Conservation (phyloP, 1,140 invertebrate species). For the Alviniconcha marisindica region DNA sequence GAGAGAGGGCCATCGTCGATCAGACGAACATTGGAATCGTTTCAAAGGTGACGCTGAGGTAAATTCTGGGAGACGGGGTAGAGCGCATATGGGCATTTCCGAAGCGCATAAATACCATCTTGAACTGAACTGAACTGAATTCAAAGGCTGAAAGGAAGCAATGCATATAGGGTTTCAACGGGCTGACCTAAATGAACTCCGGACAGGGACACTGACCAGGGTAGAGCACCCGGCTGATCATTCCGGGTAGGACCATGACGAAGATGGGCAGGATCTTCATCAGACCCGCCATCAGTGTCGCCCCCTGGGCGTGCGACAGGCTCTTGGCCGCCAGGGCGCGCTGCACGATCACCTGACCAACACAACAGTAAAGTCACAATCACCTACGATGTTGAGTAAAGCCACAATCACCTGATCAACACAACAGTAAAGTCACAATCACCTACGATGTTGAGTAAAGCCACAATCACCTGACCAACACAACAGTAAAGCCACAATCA, state of each 20-base stretch:
- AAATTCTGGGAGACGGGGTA: no score
- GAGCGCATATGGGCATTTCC: no score
- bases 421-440: background rate
- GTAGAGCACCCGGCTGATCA: no score
- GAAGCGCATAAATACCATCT: no score
- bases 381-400: no score
- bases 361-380: background rate
- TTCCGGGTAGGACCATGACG: constrained; percentile 80
- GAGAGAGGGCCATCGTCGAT: no score
- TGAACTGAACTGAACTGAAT: background rate
- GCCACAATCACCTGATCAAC: constrained; percentile 10
- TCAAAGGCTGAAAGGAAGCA: background rate
- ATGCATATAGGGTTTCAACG: no score
- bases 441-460: no score
- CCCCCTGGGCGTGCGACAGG: constrained; percentile 79
- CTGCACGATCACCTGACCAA: constrained; percentile 79
- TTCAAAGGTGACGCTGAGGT: no score
- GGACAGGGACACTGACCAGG: background rate
- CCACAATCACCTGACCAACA: background rate
- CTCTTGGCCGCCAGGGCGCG: constrained; percentile 78
- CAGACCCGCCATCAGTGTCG: constrained; percentile 78
- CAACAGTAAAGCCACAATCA: background rate
- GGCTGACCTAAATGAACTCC: no score
- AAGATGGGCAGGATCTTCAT: constrained; percentile 80
- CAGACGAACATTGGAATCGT: no score